phyloP scores from a whole-genome alignment of 2,113 vertebrate genomes.

The Tragelaphus buxtoni region DNA sequence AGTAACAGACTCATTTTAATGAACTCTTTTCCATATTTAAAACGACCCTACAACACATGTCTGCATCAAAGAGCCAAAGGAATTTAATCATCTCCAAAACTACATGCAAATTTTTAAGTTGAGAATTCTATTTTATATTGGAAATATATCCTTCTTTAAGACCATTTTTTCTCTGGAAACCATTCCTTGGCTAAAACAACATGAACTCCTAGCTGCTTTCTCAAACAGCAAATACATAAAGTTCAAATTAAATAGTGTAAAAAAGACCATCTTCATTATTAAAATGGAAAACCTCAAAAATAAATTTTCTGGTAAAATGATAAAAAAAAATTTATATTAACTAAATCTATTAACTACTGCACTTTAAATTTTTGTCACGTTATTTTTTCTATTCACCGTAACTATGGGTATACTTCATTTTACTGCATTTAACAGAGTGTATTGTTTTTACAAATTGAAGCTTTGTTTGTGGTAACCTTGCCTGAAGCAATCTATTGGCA shows the following conservation, averaged over 20 bases:
- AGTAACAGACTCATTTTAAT: conserved; percentile 1
- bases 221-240: conserved; percentile 35
- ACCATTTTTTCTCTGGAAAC: neutral
- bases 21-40: conserved; percentile 4
- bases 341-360: neutral
- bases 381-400: neutral
- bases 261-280: neutral
- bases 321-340: neutral
- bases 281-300: conserved; percentile 21
- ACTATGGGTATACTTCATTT: neutral
- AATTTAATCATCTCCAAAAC: conserved; percentile 25
- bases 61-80: neutral
- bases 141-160: conserved; percentile 29
- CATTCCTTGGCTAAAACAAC: conserved; percentile 17
- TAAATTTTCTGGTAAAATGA: conserved; percentile 9
- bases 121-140: neutral
- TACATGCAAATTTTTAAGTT: conserved; percentile 22
- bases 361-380: neutral
- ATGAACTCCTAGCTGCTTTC: neutral
- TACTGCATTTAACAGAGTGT: neutral
- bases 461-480: neutral
- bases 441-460: neutral
- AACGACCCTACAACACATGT: neutral
- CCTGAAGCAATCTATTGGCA: neutral
- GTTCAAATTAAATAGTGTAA: conserved; percentile 19